Evolutionary conservation across 2,888 invertebrate species (phyloP).

Genomic region (Trypoxylon attenuatum): DNA sequence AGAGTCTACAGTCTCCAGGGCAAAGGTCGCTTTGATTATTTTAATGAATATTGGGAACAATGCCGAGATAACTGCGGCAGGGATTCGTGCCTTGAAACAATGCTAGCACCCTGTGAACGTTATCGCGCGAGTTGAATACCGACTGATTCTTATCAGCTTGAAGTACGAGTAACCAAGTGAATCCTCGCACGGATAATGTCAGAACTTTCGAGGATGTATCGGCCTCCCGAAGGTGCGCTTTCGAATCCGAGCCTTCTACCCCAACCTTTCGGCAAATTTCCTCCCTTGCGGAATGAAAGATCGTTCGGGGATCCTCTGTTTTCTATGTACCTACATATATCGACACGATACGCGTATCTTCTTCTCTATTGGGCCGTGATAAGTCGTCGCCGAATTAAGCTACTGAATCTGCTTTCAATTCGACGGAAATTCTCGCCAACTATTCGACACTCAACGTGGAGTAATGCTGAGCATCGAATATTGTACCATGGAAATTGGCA

Average conservation of each 20-base stretch:
- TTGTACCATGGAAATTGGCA: too few species aligned
- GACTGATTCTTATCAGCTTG: conserved; percentile 62
- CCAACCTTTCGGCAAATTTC: neutral
- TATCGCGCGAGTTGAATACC: conserved; percentile 62
- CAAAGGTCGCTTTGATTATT: conserved; percentile 60
- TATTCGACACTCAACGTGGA: too few species aligned
- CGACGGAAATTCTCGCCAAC: too few species aligned
- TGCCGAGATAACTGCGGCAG: conserved; percentile 59
- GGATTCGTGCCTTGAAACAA: conserved; percentile 61
- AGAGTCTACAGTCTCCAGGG: conserved; percentile 38
- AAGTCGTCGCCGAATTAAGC: too few species aligned
- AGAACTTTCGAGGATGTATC: conserved; percentile 54
- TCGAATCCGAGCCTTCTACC: conserved; percentile 8
- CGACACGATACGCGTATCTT: too few species aligned
- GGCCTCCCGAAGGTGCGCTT: conserved; percentile 30
- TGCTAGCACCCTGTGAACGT: conserved; percentile 54
- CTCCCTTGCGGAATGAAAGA: conserved; percentile 4
- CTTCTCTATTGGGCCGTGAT: too few species aligned
- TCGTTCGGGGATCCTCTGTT: conserved; percentile 1
- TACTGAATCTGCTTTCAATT: too few species aligned
- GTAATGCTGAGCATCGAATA: too few species aligned
- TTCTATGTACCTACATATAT: neutral
- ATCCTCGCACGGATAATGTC: conserved; percentile 58
- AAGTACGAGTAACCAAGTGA: conserved; percentile 60
- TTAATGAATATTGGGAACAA: conserved; percentile 66